Conservation (phyloP, 2,888 invertebrate genomes). For the Frankliniella intonsa region DNA sequence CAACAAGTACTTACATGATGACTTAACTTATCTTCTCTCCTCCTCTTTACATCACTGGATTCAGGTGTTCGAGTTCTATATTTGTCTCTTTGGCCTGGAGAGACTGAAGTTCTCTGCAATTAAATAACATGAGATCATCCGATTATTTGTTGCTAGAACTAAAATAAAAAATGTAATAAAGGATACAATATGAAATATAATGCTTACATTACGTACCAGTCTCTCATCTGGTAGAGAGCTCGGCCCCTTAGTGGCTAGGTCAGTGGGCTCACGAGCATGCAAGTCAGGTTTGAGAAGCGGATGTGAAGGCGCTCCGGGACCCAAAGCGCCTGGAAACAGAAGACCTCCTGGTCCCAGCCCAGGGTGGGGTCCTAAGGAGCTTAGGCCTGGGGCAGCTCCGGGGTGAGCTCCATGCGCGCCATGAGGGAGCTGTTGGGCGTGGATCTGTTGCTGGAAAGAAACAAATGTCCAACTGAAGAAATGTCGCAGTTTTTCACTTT, state of each 20-base stretch:
- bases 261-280: constrained; percentile 38
- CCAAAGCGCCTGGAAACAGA: constrained; percentile 48
- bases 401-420: constrained; percentile 48
- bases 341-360: constrained; percentile 47
- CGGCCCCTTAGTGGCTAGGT: constrained; percentile 37
- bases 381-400: constrained; percentile 50
- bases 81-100: constrained; percentile 76
- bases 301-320: constrained; percentile 37
- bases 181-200: constrained; percentile 30
- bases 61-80: constrained; percentile 75
- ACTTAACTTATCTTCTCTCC: constrained; percentile 79
- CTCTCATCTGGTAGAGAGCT: constrained; percentile 38
- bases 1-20: constrained; percentile 63
- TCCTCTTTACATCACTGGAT: constrained; percentile 64
- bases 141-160: constrained; percentile 23
- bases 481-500: too few species aligned
- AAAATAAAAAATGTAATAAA: constrained; percentile 30
- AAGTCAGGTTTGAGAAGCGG: constrained; percentile 39
- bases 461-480: not conserved
- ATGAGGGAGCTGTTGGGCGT: constrained; percentile 75
- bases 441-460: constrained; percentile 75
- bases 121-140: constrained; percentile 31
- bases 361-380: constrained; percentile 45
- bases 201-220: constrained; percentile 37
- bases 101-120: constrained; percentile 71